Percentiles rank a stretch among this genome's conserved stretches.
Conservation (phyloP, 2,888 invertebrate species). For the Agonopterix arenella region DNA sequence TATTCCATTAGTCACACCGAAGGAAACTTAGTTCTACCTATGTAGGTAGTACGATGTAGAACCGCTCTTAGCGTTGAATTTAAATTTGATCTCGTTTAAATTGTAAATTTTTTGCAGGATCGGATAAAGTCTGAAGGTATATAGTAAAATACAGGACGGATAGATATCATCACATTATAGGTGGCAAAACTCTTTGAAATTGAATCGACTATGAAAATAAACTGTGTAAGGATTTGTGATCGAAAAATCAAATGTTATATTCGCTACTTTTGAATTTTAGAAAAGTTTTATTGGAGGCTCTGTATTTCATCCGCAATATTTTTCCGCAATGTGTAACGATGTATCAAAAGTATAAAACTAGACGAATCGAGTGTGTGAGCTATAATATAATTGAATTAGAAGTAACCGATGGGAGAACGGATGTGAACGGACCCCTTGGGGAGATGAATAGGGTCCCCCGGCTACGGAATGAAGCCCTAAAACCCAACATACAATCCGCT, state of each 20-base stretch:
- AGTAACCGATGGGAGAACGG: conserved; percentile 4
- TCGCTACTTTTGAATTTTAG: too few relatives aligned
- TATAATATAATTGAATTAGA: conserved; percentile 7
- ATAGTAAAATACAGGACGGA: background rate
- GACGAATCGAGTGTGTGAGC: background rate
- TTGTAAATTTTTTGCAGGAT: too few relatives aligned
- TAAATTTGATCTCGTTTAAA: background rate
- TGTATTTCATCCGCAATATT: too few relatives aligned
- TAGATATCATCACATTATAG: background rate
- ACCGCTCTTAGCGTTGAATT: background rate
- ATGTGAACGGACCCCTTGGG: background rate
- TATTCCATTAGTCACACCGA: background rate
- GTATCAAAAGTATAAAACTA: too few relatives aligned
- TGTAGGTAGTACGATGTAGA: background rate
- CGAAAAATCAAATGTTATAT: too few relatives aligned
- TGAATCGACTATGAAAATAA: too few relatives aligned
- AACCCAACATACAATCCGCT: conserved; percentile 4
- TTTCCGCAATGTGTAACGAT: too few relatives aligned
- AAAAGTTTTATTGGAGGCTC: too few relatives aligned
- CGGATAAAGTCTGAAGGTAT: too few relatives aligned
- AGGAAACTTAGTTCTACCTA: background rate
- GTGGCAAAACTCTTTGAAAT: too few relatives aligned
- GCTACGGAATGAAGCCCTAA: background rate
- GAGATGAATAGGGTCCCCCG: conserved; percentile 3
- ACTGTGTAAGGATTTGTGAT: too few relatives aligned